Conservation (phyloP, 2,888 invertebrate genomes). For the Drosophila leonis region DNA sequence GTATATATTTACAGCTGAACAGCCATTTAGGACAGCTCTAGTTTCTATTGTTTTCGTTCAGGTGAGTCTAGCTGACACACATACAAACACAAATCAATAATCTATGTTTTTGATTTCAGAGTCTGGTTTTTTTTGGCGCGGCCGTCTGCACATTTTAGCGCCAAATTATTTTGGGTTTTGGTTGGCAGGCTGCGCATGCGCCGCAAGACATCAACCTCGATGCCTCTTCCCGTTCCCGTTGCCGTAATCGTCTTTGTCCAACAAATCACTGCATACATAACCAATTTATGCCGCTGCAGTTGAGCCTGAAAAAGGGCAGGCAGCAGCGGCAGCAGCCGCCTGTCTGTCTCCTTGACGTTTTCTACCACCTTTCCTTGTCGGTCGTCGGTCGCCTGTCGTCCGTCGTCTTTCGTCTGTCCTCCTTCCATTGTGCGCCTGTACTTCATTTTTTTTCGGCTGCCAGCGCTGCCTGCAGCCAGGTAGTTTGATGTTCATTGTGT, state of each 20-base stretch:
- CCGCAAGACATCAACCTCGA: conserved; percentile 71
- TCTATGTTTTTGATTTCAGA: conserved; percentile 31
- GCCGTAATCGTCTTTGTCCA: conserved; percentile 50
- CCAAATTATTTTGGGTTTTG: conserved; percentile 66
- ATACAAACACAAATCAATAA: conserved; percentile 24
- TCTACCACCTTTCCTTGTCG: conserved; percentile 69
- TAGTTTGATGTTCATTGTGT: conserved; percentile 59
- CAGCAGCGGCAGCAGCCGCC: conserved; percentile 26
- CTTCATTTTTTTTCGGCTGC: conserved; percentile 58
- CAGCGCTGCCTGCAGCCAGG: conserved; percentile 67
- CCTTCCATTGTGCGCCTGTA: conserved; percentile 55
- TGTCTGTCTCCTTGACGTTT: conserved; percentile 57
- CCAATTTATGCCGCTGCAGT: conserved; percentile 72
- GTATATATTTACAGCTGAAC: conserved; percentile 2
- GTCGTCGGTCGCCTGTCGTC: conserved; percentile 17
- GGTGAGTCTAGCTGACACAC: conserved; percentile 31
- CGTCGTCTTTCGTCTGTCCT: conserved; percentile 23
- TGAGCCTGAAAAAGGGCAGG: conserved; percentile 51
- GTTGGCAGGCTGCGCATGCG: conserved; percentile 73
- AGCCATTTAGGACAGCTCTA: conserved; percentile 1
- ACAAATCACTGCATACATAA: conserved; percentile 67
- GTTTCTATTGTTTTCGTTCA: conserved; percentile 21
- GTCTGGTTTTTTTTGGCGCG: conserved; percentile 66
- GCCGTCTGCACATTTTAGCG: conserved; percentile 62
- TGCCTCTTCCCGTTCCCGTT: conserved; percentile 18